Evolutionary conservation across 2,888 invertebrate species (phyloP), one percentile per base, ranked within the genome.

Genomic region (Hybos culiciformis): DNA sequence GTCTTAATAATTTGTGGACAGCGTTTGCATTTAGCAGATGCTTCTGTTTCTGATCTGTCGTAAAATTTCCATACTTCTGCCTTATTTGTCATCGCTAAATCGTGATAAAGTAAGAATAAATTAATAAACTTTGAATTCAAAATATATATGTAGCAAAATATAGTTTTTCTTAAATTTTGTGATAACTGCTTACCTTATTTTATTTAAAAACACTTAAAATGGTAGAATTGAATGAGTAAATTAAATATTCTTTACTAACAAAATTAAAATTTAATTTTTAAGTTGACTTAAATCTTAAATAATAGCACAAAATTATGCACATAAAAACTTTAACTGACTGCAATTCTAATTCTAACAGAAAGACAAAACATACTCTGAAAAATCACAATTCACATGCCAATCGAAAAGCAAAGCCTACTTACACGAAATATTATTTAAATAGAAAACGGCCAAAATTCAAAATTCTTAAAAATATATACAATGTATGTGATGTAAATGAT

Each of bases 121-220:
- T 32, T 32, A 32, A 32, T 32, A 32, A 32, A 32, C 31, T 14
- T 32, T 14, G 3, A 32, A 14, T 32, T 14, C 14, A 32, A 32
- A 32, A 33, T 33, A 33, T 33, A 33, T 33, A 33, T 33, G 33
- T 33, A 33, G 33, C 33, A 33, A 33, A 33, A 33, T 33, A 33
- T 33, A 11, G 33, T 33, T 33, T 33, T 19, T 33, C 11, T 33
- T 33, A 33, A 18, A 33, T 29, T 29, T 29, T 29, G n/a, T 29
- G 29, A 29, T 29, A 29, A 29, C 29, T 29, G 6, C 29, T 29
- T 29, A 29, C 29, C 29, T 29, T 29, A 29, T 29, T 29, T 29
- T 29, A 29, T 29, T 29, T 29, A 29, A 29, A n/a, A 29, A 29
- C 29, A 29, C 29, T 29, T 29, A 6, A 26, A 29, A 29, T 29